A percentile compares a stretch with the other conserved stretches of the same genome.
phyloP scores from a whole-genome alignment of 2,888 invertebrate species.

The Drosophila pseudotalamancana region DNA sequence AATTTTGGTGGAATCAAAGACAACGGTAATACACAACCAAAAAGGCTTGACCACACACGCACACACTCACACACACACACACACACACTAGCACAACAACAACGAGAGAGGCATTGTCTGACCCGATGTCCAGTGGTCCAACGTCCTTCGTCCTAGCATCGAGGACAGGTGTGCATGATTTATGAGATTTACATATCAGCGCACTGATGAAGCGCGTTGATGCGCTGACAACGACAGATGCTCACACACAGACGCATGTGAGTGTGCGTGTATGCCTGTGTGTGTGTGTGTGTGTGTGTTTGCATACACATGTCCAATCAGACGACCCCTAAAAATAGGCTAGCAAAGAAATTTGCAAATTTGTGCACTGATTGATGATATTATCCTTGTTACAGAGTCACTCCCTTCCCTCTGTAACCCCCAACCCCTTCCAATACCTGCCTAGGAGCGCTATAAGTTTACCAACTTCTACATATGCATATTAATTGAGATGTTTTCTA shows the following conservation, averaged over 20 bases:
- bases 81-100: slow-evolving; percentile 1
- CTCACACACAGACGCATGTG: slow-evolving; percentile 19
- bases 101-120: slow-evolving; percentile 13
- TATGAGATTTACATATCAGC: slow-evolving; percentile 82
- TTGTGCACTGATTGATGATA: slow-evolving; percentile 76
- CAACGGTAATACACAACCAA: slow-evolving; percentile 7
- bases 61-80: slow-evolving; percentile 1
- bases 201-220: slow-evolving; percentile 78
- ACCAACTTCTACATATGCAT: slow-evolving; percentile 19
- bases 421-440: no score
- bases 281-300: neutral
- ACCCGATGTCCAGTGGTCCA: neutral
- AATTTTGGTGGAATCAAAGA: slow-evolving; percentile 18
- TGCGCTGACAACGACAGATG: slow-evolving; percentile 73
- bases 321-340: slow-evolving; percentile 42
- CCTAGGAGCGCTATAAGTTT: neutral
- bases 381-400: slow-evolving; percentile 45
- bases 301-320: neutral
- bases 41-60: slow-evolving; percentile 57
- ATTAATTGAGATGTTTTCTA: neutral
- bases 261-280: neutral
- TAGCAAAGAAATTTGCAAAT: slow-evolving; percentile 60
- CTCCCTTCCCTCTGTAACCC: no score
- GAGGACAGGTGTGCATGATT: slow-evolving; percentile 83
- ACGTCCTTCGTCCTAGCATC: slow-evolving; percentile 20